Conservation (phyloP, 2,797 vertebrate species). For the Caiman crocodilus region DNA sequence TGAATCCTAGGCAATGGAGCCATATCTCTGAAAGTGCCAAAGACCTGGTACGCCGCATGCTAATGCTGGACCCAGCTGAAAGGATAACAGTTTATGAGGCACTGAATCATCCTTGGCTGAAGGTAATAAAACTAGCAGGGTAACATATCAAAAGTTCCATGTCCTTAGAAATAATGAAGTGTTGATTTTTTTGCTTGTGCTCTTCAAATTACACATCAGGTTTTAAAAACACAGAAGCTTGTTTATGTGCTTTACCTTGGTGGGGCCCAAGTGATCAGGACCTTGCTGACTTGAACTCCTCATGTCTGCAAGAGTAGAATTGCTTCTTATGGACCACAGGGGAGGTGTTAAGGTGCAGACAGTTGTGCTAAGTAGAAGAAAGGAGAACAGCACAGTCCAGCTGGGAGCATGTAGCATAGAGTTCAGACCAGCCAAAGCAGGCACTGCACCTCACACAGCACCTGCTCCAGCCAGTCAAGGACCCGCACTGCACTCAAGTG, state of each 20-base stretch:
- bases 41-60: slow-evolving; percentile 98
- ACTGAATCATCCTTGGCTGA: slow-evolving; percentile 99
- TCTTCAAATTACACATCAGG: neutral
- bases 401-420: no score
- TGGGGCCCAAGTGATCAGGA: neutral
- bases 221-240: neutral
- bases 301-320: neutral
- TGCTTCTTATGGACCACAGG: neutral
- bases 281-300: neutral
- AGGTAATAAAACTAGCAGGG: slow-evolving; percentile 82
- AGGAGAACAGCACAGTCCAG: no score
- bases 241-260: neutral
- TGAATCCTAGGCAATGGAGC: slow-evolving; percentile 98
- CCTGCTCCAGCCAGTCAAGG: no score
- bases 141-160: neutral
- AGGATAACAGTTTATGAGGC: slow-evolving; percentile 99
- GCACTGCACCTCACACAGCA: no score
- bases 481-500: no score
- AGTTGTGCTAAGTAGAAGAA: neutral
- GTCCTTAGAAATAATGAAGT: neutral
- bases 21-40: slow-evolving; percentile 99
- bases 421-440: no score
- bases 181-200: neutral
- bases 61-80: slow-evolving; percentile 98
- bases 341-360: neutral